phyloP scores from a whole-genome alignment of 2,113 vertebrate genomes.

The Alectura lathami region DNA sequence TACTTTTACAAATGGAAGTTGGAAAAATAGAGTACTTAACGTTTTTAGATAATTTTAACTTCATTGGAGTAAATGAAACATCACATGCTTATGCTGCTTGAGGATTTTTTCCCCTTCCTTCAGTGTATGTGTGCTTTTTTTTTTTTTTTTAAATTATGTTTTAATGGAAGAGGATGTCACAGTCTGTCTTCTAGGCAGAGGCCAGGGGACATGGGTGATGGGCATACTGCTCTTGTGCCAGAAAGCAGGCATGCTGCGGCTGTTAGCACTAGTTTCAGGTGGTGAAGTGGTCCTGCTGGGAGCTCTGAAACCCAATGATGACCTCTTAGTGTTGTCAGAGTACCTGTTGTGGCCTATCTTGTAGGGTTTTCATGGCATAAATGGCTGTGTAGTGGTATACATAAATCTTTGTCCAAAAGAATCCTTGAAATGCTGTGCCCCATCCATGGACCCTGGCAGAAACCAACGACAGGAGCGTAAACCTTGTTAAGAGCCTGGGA shows the following conservation, averaged over 20 bases:
- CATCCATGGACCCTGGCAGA: not conserved
- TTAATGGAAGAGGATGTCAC: not conserved
- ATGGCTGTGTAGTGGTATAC: too few relatives aligned
- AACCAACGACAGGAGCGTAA: rapidly evolving
- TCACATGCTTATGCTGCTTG: not conserved
- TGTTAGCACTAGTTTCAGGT: not conserved
- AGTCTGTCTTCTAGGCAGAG: not conserved
- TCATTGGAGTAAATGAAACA: not conserved
- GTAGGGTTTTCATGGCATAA: not conserved
- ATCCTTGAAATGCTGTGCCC: not conserved
- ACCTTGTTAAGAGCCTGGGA: not conserved
- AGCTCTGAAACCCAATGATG: not conserved
- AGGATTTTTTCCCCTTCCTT: not conserved
- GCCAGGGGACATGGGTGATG: not conserved
- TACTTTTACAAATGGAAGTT: not conserved
- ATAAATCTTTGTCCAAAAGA: not conserved
- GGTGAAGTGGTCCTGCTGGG: not conserved
- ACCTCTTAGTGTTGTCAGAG: rapidly evolving
- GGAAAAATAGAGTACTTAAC: not conserved
- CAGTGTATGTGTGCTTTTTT: not conserved
- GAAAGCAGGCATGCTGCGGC: not conserved
- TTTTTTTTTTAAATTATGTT: not conserved
- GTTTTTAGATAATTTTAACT: not conserved
- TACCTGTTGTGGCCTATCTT: not conserved
- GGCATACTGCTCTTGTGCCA: not conserved